phyloP scores from a whole-genome alignment of 2,888 invertebrate species.

The Incurvaria masculella region DNA sequence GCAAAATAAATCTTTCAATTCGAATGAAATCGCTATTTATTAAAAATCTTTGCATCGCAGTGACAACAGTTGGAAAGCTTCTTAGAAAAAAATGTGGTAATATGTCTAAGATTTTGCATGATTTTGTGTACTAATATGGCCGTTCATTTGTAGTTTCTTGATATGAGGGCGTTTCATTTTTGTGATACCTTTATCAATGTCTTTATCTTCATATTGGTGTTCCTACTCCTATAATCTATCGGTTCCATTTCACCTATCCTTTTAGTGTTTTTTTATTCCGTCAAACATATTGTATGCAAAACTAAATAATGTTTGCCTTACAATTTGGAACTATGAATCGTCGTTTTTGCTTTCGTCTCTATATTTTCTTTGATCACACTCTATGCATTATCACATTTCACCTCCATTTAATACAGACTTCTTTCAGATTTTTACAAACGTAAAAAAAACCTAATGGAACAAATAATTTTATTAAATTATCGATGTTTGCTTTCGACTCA shows the following conservation, averaged over 20 bases:
- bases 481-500: too few relatives aligned
- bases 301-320: too few relatives aligned
- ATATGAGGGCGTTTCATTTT: slow-evolving; percentile 55
- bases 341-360: neutral
- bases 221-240: slow-evolving; percentile 22
- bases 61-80: too few relatives aligned
- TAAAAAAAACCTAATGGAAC: too few relatives aligned
- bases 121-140: too few relatives aligned
- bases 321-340: neutral
- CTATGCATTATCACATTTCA: neutral
- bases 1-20: too few relatives aligned
- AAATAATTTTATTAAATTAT: too few relatives aligned
- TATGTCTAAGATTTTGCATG: too few relatives aligned
- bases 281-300: neutral
- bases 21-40: too few relatives aligned
- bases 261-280: slow-evolving; percentile 24
- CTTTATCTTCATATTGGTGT: slow-evolving; percentile 21
- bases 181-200: slow-evolving; percentile 56
- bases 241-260: slow-evolving; percentile 53
- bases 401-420: neutral
- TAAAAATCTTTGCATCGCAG: too few relatives aligned
- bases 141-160: too few relatives aligned
- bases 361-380: neutral
- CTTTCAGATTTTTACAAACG: neutral
- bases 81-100: too few relatives aligned